A percentile compares a stretch with the other conserved stretches of the same genome.
These are phyloP conservation scores for Jaculus jaculus DNA, from an alignment of 2,113 vertebrate genomes.

Conservation along the genomic window DNA sequence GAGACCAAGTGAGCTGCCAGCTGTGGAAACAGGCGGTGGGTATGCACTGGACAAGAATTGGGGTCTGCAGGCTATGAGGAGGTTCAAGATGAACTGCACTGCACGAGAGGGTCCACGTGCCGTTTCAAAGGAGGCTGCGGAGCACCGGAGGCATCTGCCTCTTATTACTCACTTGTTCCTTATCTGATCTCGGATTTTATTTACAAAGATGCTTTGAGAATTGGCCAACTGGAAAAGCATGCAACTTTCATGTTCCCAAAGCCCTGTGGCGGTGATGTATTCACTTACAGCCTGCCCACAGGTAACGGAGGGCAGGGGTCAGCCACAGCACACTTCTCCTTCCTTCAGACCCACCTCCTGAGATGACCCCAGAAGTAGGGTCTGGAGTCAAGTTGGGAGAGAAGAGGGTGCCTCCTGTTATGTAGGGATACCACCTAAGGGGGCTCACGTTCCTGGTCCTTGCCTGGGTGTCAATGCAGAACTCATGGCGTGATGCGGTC, in stretches of 20 bases:
- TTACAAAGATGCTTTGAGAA: constrained; percentile 77
- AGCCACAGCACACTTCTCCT: fast-evolving
- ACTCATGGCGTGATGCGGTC: neutral
- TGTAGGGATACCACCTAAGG: too few relatives aligned
- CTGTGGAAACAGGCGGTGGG: neutral
- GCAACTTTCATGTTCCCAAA: constrained; percentile 58
- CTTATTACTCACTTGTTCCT: constrained; percentile 75
- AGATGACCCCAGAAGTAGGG: neutral
- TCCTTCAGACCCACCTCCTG: neutral
- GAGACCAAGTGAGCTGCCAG: neutral
- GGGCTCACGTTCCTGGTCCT: neutral
- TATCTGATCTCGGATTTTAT: constrained; percentile 78
- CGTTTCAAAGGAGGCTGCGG: constrained; percentile 78
- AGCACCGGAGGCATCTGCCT: constrained; percentile 74
- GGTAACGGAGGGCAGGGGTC: constrained; percentile 57
- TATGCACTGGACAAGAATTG: neutral
- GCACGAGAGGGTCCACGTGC: constrained; percentile 74
- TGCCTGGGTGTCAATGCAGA: neutral
- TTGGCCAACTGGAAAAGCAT: constrained; percentile 66
- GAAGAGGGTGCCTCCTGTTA: neutral
- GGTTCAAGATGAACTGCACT: constrained; percentile 50
- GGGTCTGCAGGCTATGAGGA: neutral
- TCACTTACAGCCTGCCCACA: constrained; percentile 31
- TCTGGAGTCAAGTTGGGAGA: neutral
- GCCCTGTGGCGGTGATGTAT: neutral